Evolutionary conservation across 2,113 vertebrate species (phyloP).

Genomic region (Oceanites oceanicus): DNA sequence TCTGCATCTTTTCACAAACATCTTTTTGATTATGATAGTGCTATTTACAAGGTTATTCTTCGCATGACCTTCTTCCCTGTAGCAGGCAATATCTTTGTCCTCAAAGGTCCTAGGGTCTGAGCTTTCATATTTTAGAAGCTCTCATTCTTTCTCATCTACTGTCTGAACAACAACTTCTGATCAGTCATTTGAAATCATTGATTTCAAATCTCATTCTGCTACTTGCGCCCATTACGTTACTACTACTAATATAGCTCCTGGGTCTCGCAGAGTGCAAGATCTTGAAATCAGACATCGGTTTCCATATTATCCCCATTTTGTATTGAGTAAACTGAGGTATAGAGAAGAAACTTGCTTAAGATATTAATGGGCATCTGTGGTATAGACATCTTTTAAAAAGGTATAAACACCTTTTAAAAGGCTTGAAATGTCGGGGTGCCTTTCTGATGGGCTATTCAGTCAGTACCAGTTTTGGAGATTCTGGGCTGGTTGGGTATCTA

Average conservation of each 20-base stretch:
- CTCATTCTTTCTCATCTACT: background rate
- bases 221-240: background rate
- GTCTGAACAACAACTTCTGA: background rate
- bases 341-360: background rate
- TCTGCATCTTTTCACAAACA: background rate
- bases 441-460: background rate
- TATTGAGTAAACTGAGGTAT: background rate
- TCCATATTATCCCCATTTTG: background rate
- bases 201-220: background rate
- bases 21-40: background rate
- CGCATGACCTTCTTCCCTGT: background rate
- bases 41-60: slow-evolving; percentile 9
- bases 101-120: background rate
- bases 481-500: background rate
- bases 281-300: background rate
- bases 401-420: background rate
- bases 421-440: background rate
- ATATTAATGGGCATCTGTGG: background rate
- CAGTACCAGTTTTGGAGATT: background rate
- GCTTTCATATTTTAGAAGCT: background rate
- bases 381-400: background rate
- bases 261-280: background rate
- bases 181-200: background rate
- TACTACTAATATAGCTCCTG: background rate
- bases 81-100: background rate